Conservation (phyloP, 1,140 invertebrate species). For the Drosophila kohkoa region DNA sequence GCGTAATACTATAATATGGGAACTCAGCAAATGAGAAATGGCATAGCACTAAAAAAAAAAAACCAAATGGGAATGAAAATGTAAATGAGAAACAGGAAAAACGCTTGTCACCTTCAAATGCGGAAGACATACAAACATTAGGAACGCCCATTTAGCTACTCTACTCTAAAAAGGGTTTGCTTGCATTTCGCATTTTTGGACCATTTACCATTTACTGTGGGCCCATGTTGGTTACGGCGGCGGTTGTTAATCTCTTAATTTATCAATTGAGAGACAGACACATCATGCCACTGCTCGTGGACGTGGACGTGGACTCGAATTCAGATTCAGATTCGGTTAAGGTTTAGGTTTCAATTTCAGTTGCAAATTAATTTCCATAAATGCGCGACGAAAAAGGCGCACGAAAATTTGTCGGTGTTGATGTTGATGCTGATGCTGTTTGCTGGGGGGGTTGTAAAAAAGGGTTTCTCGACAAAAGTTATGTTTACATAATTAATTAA, state of each 20-base stretch:
- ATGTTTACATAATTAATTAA: slow-evolving; percentile 85
- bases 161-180: slow-evolving; percentile 33
- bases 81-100: slow-evolving; percentile 33
- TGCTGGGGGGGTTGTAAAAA: slow-evolving; percentile 47
- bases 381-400: slow-evolving; percentile 56
- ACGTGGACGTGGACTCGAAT: neutral
- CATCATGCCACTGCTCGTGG: neutral
- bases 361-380: slow-evolving; percentile 84
- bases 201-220: slow-evolving; percentile 50
- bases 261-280: slow-evolving; percentile 65
- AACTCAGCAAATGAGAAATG: neutral
- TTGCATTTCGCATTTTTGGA: slow-evolving; percentile 5
- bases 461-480: slow-evolving; percentile 66
- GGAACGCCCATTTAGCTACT: slow-evolving; percentile 61
- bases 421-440: slow-evolving; percentile 11
- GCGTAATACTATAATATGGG: no score
- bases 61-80: neutral
- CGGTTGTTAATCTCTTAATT: slow-evolving; percentile 78
- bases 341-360: slow-evolving; percentile 69
- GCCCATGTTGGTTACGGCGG: slow-evolving; percentile 66
- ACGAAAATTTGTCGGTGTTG: slow-evolving; percentile 18
- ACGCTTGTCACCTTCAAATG: slow-evolving; percentile 51
- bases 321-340: slow-evolving; percentile 15
- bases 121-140: slow-evolving; percentile 62
- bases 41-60: neutral